Evolutionary conservation across 2,113 vertebrate genomes (phyloP).

Genomic region (Damaliscus lunatus): DNA sequence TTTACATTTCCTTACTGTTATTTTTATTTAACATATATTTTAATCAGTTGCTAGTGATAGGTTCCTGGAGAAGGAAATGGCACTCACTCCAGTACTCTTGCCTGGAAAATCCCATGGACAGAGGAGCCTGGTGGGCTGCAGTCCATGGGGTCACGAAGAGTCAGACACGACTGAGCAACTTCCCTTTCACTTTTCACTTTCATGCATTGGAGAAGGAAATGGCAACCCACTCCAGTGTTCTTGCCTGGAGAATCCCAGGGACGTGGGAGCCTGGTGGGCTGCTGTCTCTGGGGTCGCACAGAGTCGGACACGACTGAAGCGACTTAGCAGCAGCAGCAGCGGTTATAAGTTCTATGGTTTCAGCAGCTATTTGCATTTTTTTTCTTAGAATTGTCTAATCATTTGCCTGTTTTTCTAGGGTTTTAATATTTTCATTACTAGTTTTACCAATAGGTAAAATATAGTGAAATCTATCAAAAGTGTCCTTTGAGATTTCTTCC

Average conservation of each 20-base stretch:
- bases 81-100: no score
- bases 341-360: neutral
- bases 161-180: no score
- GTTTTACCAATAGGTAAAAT: neutral
- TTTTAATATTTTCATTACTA: conserved; percentile 15
- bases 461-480: neutral
- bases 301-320: rapidly evolving
- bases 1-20: neutral
- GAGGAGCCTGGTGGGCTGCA: no score
- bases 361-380: neutral
- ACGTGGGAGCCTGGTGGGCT: no score
- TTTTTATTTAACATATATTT: conserved; percentile 10
- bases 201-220: no score
- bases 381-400: neutral
- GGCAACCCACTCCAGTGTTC: no score
- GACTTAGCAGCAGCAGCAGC: neutral
- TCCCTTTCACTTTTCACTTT: no score
- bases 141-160: no score
- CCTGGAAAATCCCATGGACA: no score
- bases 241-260: no score
- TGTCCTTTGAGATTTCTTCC: neutral
- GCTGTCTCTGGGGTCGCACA: rapidly evolving
- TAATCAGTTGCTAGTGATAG: neutral
- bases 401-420: neutral
- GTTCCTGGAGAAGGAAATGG: no score